Conservation (phyloP, 2,888 invertebrate species). For the Synanthedon formicaeformis region DNA sequence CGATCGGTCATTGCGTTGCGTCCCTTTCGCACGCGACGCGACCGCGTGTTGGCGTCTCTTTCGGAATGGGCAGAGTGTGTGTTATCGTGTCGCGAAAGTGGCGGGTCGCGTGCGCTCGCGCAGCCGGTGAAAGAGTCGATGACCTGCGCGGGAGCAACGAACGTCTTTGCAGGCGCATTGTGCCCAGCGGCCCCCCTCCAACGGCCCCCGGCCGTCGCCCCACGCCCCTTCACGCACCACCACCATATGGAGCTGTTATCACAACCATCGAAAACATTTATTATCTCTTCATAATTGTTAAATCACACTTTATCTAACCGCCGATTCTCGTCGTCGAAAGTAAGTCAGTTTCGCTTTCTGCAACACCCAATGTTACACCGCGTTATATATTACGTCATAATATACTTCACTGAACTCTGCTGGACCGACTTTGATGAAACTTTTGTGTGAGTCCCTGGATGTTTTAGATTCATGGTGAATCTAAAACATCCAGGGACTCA, state of each 20-base stretch:
- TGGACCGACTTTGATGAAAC: too few relatives aligned
- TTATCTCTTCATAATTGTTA: neutral
- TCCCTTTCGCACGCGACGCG: neutral
- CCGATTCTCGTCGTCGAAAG: neutral
- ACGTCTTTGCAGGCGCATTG: conserved; percentile 62
- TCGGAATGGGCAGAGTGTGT: conserved; percentile 30
- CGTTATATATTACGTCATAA: too few relatives aligned
- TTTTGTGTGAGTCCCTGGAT: too few relatives aligned
- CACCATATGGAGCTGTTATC: conserved; percentile 19
- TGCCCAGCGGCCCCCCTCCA: conserved; percentile 33
- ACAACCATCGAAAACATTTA: conserved; percentile 10
- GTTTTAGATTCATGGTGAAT: too few relatives aligned
- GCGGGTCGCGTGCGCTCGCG: conserved; percentile 48
- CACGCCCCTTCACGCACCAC: conserved; percentile 20
- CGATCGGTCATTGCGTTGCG: neutral
- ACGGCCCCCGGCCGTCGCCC: conserved; percentile 8
- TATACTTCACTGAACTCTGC: too few relatives aligned
- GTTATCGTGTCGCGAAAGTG: conserved; percentile 60
- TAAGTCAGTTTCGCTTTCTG: too few relatives aligned
- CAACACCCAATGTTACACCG: too few relatives aligned
- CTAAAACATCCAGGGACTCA: too few relatives aligned
- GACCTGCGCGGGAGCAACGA: conserved; percentile 67
- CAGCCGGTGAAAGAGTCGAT: conserved; percentile 60
- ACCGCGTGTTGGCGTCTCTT: conserved; percentile 13
- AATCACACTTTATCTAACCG: neutral